Conservation (phyloP, 2,888 invertebrate genomes). For the Mimachlamys varia region DNA sequence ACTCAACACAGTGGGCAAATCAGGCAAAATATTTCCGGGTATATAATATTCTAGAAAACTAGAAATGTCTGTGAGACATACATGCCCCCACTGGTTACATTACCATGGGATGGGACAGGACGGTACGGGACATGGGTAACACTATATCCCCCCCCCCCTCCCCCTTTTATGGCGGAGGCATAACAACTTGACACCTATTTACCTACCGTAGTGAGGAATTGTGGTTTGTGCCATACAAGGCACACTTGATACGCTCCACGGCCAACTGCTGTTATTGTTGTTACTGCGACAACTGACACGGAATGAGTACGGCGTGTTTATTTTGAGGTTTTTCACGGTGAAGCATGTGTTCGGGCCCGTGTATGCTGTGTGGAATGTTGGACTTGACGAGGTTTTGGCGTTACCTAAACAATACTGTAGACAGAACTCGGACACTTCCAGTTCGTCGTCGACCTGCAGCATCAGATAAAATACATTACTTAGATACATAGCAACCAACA, state of each 20-base stretch:
- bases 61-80: no score
- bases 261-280: constrained; percentile 76
- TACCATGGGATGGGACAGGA: no score
- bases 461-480: not conserved
- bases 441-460: constrained; percentile 69
- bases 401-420: constrained; percentile 74
- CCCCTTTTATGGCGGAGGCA: no score
- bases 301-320: constrained; percentile 83
- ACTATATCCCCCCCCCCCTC: no score
- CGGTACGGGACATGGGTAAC: no score
- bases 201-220: constrained; percentile 82
- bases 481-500: no score
- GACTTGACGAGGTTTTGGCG: constrained; percentile 64
- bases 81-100: no score
- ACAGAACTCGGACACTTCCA: constrained; percentile 73
- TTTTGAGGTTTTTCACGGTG: constrained; percentile 83
- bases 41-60: no score
- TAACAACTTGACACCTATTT: no score
- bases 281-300: constrained; percentile 83
- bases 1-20: no score
- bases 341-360: constrained; percentile 82
- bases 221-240: constrained; percentile 82
- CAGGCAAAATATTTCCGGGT: no score
- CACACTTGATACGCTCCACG: constrained; percentile 84
- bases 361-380: constrained; percentile 81